Evolutionary conservation across 2,888 invertebrate genomes (phyloP), one percentile per base, ranked within the genome.

Genomic region (Neoscelio sp.): DNA sequence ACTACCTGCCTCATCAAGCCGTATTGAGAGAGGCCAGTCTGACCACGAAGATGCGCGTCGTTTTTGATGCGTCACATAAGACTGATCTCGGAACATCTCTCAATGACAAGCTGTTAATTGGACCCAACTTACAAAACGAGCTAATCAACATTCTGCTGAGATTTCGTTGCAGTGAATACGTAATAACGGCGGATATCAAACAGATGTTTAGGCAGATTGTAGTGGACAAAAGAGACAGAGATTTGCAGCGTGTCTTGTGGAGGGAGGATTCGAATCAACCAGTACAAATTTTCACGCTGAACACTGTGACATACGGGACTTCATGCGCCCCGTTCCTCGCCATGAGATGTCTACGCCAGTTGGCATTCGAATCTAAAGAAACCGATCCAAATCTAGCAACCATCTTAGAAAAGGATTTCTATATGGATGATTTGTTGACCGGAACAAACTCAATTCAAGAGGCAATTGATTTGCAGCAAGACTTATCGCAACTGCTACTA

Each of bases 1-100:
- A 84, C 56, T 52, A 50, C n/a, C 26, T 87, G 1, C 85, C 86
- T 12, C 85, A 87, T 77, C 87, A 86, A 17, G 44, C 82, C 1
- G 13, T 52, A 1, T 8, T 76, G 1, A 78, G 30, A 28, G 3
- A 40, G 0, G 20, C 38, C 1, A 78, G 76, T 17, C 20, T 40
- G 1, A 78, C 80, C 2, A 80, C 80, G 1, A 71, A 80, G 4
- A 6, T 77, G 0, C 30, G 78, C 5, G 76, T 80, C 1, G 82
- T 76, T 1, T 81, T 81, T 18, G 73, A 82, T 18, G 78, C 56
- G 2, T 78, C 80, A 0, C 54, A 64, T 1, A 62, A 64, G 42
- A 78, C 73, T 15, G 26, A 33, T n/a, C 42, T 10, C 2, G 76
- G 80, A 1, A 33, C 56, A 1, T 80, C 81, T 0, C 40, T 80